Conservation (phyloP, 2,797 vertebrate species). For the Taeniopygia guttata region DNA sequence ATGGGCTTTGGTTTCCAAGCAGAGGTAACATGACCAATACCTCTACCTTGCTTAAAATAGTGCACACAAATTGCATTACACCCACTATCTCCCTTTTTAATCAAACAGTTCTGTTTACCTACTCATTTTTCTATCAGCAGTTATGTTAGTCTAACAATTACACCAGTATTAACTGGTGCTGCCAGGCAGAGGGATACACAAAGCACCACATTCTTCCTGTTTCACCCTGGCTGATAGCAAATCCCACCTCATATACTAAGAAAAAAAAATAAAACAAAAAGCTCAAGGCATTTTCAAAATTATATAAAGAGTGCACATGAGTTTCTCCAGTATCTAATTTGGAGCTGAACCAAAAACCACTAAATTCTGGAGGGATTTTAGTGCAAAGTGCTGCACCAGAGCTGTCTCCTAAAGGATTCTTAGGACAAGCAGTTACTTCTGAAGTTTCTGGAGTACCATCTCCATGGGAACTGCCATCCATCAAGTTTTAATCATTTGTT, state of each 20-base stretch:
- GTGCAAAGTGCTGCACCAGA: neutral
- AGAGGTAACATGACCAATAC: neutral
- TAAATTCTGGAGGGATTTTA: neutral
- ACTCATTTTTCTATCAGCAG: neutral
- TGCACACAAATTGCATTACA: neutral
- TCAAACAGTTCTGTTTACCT: slow-evolving; percentile 40
- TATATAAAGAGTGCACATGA: rapidly evolving
- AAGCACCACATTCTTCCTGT: neutral
- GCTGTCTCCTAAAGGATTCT: neutral
- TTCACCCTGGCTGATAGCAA: neutral
- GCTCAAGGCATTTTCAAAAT: neutral
- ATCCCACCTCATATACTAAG: neutral
- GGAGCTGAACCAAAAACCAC: neutral
- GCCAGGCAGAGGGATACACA: neutral
- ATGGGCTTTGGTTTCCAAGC: neutral
- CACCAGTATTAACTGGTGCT: neutral
- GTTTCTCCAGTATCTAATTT: neutral
- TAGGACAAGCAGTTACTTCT: neutral
- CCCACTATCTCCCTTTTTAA: neutral
- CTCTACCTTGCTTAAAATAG: neutral
- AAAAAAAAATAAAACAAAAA: neutral
- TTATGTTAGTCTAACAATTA: neutral
- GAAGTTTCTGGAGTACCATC: neutral
- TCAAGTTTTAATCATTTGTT: neutral
- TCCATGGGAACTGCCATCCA: rapidly evolving